phyloP scores from a whole-genome alignment of 2,888 invertebrate species.

The Drosophila ezoana region DNA sequence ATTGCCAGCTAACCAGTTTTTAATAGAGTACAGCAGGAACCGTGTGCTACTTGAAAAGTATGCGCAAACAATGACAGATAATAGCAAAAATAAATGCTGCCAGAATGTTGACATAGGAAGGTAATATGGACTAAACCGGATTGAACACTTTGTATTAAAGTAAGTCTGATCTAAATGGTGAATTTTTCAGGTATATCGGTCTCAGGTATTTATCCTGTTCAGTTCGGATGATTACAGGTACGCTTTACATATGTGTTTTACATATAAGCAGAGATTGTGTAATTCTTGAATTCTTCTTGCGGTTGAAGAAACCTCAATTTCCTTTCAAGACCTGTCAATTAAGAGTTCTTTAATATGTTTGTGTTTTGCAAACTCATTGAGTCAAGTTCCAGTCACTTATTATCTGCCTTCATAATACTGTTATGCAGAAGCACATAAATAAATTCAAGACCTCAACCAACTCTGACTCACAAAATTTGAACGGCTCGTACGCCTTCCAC shows the following conservation, averaged over 20 bases:
- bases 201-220: too few relatives aligned
- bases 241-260: too few relatives aligned
- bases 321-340: slow-evolving; percentile 25
- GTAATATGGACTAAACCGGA: slow-evolving; percentile 14
- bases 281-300: background rate
- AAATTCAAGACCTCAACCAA: slow-evolving; percentile 6
- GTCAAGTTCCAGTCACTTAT: slow-evolving; percentile 33
- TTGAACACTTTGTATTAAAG: background rate
- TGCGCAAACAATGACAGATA: slow-evolving; percentile 53
- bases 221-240: too few relatives aligned
- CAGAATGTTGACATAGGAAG: slow-evolving; percentile 51
- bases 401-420: slow-evolving; percentile 38
- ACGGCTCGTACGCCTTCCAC: background rate
- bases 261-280: background rate
- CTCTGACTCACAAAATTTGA: slow-evolving; percentile 34
- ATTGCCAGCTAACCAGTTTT: slow-evolving; percentile 28
- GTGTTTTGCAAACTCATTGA: slow-evolving; percentile 39
- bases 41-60: slow-evolving; percentile 52
- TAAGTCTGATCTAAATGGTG: too few relatives aligned
- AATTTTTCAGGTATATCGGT: too few relatives aligned
- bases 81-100: slow-evolving; percentile 43
- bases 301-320: slow-evolving; percentile 41
- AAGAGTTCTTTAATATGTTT: slow-evolving; percentile 19
- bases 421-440: slow-evolving; percentile 39
- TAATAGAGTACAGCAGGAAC: slow-evolving; percentile 60